Evolutionary conservation across 37 sponge, comb jelly and placozoan genomes (phyloP).

Genomic region (Chondrilla cf. caribensis): DNA sequence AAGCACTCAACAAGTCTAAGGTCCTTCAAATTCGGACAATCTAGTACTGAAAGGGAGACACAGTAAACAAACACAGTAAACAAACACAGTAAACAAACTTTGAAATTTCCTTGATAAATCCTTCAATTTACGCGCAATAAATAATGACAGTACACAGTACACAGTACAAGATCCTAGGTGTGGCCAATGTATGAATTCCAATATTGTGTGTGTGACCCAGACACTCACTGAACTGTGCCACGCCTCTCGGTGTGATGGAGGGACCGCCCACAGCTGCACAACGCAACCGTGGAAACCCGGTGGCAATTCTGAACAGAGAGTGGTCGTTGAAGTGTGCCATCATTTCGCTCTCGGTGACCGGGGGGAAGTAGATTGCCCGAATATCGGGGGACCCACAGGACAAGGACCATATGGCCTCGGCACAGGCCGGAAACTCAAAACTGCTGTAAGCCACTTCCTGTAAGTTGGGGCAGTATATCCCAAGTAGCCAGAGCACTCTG

Average conservation of each 20-base stretch:
- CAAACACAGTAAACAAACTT: not conserved
- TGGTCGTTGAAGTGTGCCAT: constrained; percentile 3
- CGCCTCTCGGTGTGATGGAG: not conserved
- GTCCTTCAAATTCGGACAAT: not conserved
- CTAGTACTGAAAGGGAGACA: not conserved
- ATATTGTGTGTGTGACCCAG: too few relatives aligned
- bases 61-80: not conserved
- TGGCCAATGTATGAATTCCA: too few relatives aligned
- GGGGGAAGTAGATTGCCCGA: constrained; percentile 12
- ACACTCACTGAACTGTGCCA: constrained; percentile 23
- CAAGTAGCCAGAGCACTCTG: constrained; percentile 7
- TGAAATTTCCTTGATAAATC: too few relatives aligned
- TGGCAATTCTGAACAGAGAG: not conserved
- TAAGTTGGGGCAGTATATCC: constrained; percentile 15
- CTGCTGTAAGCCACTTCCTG: constrained; percentile 23
- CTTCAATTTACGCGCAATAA: too few relatives aligned
- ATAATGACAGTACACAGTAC: too few relatives aligned
- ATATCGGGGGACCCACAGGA: constrained; percentile 13
- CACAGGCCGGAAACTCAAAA: not conserved
- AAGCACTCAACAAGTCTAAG: constrained; percentile 5
- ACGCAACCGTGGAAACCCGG: constrained; percentile 18
- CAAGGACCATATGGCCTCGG: constrained; percentile 18
- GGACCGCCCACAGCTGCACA: constrained; percentile 9
- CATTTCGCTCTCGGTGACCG: not conserved
- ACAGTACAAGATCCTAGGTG: too few relatives aligned